Base-by-base conservation (phyloP, 2,888 invertebrate species). In the Zelleria hepariella region DNA sequence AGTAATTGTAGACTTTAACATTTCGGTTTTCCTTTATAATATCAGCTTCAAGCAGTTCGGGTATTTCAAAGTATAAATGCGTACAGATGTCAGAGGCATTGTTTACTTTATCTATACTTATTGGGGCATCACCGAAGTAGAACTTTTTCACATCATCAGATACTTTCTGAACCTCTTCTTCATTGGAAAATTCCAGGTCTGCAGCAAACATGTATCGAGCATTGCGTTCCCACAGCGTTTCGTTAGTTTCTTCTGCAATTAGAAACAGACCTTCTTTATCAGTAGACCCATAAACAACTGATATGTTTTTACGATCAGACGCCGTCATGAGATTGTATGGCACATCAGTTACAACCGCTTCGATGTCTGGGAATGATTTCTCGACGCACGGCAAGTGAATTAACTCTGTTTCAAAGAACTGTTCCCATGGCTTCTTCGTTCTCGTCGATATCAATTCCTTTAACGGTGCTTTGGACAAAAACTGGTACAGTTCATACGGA, bases 91-190 rank as follows among this genome's bases (percentile, higher is more conserved):
- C 75, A 5, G 77, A 68, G 32, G 81, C 68, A 70, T 77, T 85
- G 73, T 68, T 76, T 69, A 69, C 74, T 61, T 62, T 76, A 57
- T 70, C 79, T 73, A 73, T 78, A 78, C 62, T 88, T 67, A 75
- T 86, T 70, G 27, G 80, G 57, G 89, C 86, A 69, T 78, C 75
- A 60, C 75, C 80, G 57, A 91, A 82, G 21, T 91, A 91, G 60
- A 88, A 68, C 66, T 83, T 68, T 72, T 71, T 76, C 23, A 86
- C 62, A 66, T 72, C 67, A 61, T 67, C 67, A 18, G 82, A 73
- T 10, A 70, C 67, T 47, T 62, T 60, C 1, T 67, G 65, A 1
- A 78, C 83, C 71, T 77, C 73, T n/a, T 70, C 64, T 62, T 80
- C 75, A 1, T 76, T 69, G 18, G 70, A 21, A 65, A 88, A 85